Base-by-base conservation (phyloP, 1,140 invertebrate species). In the Hycleus phaleratus region DNA sequence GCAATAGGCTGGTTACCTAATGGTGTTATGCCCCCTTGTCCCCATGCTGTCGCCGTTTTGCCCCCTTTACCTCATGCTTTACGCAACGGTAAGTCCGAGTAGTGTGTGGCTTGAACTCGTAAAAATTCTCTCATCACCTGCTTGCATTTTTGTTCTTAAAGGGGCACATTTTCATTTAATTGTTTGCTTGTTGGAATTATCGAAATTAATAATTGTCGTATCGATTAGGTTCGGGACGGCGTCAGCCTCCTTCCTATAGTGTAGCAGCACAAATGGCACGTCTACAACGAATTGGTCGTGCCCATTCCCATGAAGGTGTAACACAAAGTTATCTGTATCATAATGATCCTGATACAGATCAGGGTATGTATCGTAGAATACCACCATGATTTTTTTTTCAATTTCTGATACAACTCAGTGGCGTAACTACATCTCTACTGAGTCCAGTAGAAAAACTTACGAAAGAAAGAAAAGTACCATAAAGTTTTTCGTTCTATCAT, bases 301-400 rank as follows among this genome's bases (percentile, higher is more conserved):
- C 88, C n/a, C 86, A 90, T 77, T 90, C 88, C 57, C 87, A 91
- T 71, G 89, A 92, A 73, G 88, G 88, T 60, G 87, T 89, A 60
- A 87, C 87, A 45, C 80, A 85, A 71, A 84, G 83, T 65, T 86
- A 85, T 74, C 86, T 86, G 69, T 87, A 85, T 72, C 77, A 80
- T 61, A 82, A 81, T 25, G 83, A 85, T 68, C 84, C 83, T 61
- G 85, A 86, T 67, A 85, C 84, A 61, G 84, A 85, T 72, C 78
- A 74, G 56, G 74, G 74, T 74, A 78, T 78, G 69, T 78, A 54
- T 55, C 56, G 49, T 26, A 46, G 38, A 76, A 60, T 75, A 76
- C 44, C 76, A 75, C 26, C 74, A 40, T 47, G 18, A 18, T 18
- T 18, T 18, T 18, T 18, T 18, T 18, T 18, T 18, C n/a, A 18